Percentiles rank a stretch among this genome's conserved stretches.
These are phyloP conservation scores for Elephas maximus DNA, from an alignment of 2,113 vertebrate genomes.

Conservation along the genomic window DNA sequence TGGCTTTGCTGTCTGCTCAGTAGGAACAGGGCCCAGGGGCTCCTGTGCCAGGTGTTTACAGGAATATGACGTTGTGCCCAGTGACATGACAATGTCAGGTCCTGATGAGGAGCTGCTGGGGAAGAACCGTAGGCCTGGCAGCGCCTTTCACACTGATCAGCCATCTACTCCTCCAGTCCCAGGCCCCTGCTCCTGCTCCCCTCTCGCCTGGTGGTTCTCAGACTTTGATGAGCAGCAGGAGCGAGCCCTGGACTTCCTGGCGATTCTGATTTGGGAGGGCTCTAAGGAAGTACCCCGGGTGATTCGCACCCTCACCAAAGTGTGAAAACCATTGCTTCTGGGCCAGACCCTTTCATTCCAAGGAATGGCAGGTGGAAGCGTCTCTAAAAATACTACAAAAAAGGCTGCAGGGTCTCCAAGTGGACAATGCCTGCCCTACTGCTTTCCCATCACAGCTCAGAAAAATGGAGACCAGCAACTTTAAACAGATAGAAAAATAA, in stretches of 20 bases:
- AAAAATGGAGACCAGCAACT: background rate
- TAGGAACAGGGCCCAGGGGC: background rate
- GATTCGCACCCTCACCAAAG: background rate
- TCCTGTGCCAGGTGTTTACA: accelerated
- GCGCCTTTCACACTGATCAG: background rate
- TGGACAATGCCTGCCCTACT: background rate
- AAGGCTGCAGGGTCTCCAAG: background rate
- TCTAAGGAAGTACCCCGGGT: background rate
- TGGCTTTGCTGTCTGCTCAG: accelerated
- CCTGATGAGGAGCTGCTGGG: accelerated
- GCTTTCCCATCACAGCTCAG: background rate
- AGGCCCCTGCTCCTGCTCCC: accelerated
- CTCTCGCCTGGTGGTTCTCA: background rate
- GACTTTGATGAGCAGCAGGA: background rate
- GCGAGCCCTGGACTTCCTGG: background rate
- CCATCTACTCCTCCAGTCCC: background rate
- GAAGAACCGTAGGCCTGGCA: accelerated
- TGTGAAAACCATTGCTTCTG: background rate
- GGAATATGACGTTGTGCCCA: accelerated
- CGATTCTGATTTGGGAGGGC: background rate
- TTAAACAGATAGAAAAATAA: background rate
- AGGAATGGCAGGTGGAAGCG: background rate
- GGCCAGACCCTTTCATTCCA: background rate
- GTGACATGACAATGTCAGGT: accelerated
- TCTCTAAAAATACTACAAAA: background rate